Evolutionary conservation across 2,888 invertebrate genomes (phyloP).

Genomic region (Eupithecia vulgata): DNA sequence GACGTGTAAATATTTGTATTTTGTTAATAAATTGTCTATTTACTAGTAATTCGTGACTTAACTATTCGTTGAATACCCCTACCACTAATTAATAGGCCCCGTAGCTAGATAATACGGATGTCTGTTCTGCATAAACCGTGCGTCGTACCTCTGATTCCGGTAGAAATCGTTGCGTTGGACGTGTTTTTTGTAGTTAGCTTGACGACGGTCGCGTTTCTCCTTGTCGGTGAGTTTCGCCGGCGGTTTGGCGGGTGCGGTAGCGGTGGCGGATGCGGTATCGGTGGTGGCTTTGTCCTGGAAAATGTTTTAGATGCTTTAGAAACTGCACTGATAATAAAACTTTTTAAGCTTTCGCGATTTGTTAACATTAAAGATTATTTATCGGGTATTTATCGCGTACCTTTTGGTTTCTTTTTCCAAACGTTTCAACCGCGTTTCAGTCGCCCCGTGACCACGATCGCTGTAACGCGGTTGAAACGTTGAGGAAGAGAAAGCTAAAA

Average conservation of each 20-base stretch:
- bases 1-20: too few species aligned
- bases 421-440: too few species aligned
- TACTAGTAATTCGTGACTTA: background rate
- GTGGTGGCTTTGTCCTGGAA: slow-evolving; percentile 33
- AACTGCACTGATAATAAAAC: too few species aligned
- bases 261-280: slow-evolving; percentile 44
- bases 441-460: too few species aligned
- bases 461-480: too few species aligned
- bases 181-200: slow-evolving; percentile 72
- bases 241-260: slow-evolving; percentile 36
- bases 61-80: background rate
- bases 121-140: slow-evolving; percentile 69
- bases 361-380: too few species aligned
- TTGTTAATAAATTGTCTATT: background rate
- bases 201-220: slow-evolving; percentile 67
- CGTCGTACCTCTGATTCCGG: slow-evolving; percentile 76
- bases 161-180: slow-evolving; percentile 72
- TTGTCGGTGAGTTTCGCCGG: slow-evolving; percentile 57
- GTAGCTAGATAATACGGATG: slow-evolving; percentile 78
- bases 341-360: too few species aligned
- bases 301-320: too few species aligned
- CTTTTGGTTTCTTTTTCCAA: too few species aligned
- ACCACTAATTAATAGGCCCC: slow-evolving; percentile 74
- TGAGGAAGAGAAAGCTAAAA: too few species aligned
- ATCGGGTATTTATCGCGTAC: too few species aligned